Evolutionary conservation across 2,888 invertebrate genomes (phyloP), one percentile per base, ranked within the genome.

Genomic region (Alentia gelatinosa): DNA sequence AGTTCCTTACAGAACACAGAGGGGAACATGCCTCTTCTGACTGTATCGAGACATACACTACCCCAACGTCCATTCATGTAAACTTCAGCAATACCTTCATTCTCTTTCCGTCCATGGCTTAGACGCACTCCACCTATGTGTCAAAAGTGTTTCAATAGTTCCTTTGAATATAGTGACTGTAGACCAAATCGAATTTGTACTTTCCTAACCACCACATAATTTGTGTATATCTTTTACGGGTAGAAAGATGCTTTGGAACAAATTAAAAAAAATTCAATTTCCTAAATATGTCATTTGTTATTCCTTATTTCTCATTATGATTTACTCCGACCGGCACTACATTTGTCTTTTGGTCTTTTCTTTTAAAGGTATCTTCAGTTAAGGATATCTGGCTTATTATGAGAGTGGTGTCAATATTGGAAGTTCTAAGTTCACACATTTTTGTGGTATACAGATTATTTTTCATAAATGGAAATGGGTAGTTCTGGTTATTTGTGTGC

Each of bases 1-100:
- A 83, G 37, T 19, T 83, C 37, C 26, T 83, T 83, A 39, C 83
- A 83, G 83, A 83, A 83, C n/a, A 83, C 83, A 39, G 83, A 1
- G 33, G 83, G 83, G 37, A 83, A 83, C 40, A 23, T 83, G 4
- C 26, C 83, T 23, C 83, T 35, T 19, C 9, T 19, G 23, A 83
- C 26, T 1, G 1, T 83, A 7, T 37, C 30, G 37, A 83, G 19
- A 23, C 83, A 83, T 39, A 83, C 83, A 23, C 37, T 35, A 19
- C 83, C 83, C 83, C 83, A 83, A 1, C 26, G 35, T 1, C 39
- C 39, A 7, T 83, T 12, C 15, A 4, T 35, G 39, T 40, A 40
- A 19, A 83, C 39, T 26, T 83, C 26, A n/a, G 40, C 83, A 83
- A 83, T 35, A 40, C 83, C 83, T 39, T 83, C 83, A 19, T 15